These are phyloP conservation scores for Athripsodes cinereus DNA, from an alignment of 2,888 invertebrate species.

Conservation along the genomic window DNA sequence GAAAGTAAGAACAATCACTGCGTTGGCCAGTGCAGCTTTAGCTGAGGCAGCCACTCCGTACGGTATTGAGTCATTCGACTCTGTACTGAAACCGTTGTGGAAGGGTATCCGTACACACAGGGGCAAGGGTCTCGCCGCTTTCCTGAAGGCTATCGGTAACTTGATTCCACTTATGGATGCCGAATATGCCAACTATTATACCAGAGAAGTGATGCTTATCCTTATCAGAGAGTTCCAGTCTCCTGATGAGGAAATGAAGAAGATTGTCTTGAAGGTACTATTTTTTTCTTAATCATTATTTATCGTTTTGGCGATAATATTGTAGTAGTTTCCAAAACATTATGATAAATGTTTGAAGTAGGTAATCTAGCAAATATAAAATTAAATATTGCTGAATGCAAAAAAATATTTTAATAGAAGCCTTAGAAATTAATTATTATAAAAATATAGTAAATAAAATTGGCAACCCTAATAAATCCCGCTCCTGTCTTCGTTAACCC, in stretches of 20 bases:
- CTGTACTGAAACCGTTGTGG: constrained; percentile 98
- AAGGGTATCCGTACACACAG: constrained; percentile 93
- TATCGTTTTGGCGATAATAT: no score
- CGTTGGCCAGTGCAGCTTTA: constrained; percentile 93
- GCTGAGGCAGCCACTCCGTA: constrained; percentile 99
- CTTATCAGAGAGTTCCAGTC: constrained; percentile 99
- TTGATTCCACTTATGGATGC: constrained; percentile 99
- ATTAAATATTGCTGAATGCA: no score
- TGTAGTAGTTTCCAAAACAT: no score
- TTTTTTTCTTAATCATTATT: constrained; percentile 7
- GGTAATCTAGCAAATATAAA: no score
- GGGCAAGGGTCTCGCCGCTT: constrained; percentile 95
- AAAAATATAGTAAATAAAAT: no score
- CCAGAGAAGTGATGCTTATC: constrained; percentile 96
- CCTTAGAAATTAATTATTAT: no score
- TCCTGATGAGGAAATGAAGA: constrained; percentile 99
- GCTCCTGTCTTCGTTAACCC: no score
- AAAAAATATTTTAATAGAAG: no score
- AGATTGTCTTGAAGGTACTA: constrained; percentile 91
- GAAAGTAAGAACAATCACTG: constrained; percentile 98
- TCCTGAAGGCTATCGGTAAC: constrained; percentile 98
- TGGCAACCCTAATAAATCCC: no score
- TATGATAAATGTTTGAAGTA: no score
- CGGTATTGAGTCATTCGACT: constrained; percentile 99
- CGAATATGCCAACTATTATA: constrained; percentile 99